phyloP scores from a whole-genome alignment of 2,888 invertebrate species.

The Dendrolimus houi region DNA sequence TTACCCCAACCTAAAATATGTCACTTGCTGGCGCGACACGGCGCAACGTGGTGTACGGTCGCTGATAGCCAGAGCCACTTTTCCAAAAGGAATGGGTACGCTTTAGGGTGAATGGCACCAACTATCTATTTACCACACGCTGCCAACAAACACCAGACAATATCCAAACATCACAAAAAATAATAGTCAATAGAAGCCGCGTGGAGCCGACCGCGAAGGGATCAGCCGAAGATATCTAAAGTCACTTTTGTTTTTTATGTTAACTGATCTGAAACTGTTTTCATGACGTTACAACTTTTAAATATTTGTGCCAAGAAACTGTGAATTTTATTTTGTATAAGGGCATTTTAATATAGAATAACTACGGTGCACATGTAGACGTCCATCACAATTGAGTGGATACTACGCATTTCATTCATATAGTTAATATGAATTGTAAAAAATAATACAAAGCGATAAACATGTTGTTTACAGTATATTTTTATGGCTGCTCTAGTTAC shows the following conservation, averaged over 20 bases:
- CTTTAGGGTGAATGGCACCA: constrained; percentile 50
- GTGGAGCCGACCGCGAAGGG: constrained; percentile 25
- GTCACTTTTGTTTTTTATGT: constrained; percentile 28
- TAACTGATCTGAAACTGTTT: constrained; percentile 11
- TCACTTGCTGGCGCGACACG: constrained; percentile 52
- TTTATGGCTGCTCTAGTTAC: background rate
- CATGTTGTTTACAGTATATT: background rate
- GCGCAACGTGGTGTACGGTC: constrained; percentile 30
- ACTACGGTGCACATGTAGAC: background rate
- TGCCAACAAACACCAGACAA: constrained; percentile 32
- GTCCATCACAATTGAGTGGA: background rate
- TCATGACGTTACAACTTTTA: constrained; percentile 8
- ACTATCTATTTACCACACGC: constrained; percentile 27
- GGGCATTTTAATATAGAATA: background rate
- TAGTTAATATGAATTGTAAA: background rate
- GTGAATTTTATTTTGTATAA: too few species aligned
- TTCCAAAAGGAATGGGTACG: constrained; percentile 33
- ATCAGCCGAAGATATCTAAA: constrained; percentile 28
- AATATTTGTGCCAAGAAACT: background rate
- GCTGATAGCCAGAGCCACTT: constrained; percentile 21
- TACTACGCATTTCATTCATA: background rate
- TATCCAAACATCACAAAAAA: constrained; percentile 34
- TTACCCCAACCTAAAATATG: constrained; percentile 68
- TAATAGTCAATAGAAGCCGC: constrained; percentile 32
- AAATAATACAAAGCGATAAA: background rate